Percentiles rank a stretch among this genome's conserved stretches.
These are phyloP conservation scores for Popillia japonica DNA, from an alignment of 1,140 invertebrate genomes.

Conservation along the genomic window DNA sequence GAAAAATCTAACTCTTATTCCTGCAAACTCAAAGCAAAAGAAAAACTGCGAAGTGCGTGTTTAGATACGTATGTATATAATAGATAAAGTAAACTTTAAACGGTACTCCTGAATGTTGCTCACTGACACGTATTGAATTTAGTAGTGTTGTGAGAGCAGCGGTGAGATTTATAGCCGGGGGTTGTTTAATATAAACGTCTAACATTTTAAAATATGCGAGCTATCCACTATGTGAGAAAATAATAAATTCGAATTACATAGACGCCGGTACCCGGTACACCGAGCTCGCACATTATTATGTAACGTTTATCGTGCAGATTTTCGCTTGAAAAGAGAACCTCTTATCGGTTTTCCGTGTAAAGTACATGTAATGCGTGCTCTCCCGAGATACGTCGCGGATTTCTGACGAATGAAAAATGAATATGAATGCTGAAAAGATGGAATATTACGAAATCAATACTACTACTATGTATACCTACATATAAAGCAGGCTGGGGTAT, in stretches of 20 bases:
- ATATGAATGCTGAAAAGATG: background rate
- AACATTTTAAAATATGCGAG: background rate
- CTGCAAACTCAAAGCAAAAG: no score
- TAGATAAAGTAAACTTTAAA: no score
- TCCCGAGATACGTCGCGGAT: background rate
- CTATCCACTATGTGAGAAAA: background rate
- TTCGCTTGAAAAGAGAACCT: background rate
- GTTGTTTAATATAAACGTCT: background rate
- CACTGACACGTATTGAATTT: conserved; percentile 1
- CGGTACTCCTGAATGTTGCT: no score
- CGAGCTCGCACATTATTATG: background rate
- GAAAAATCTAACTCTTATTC: no score
- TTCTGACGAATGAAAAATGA: background rate
- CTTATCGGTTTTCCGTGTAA: background rate
- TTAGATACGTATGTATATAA: no score
- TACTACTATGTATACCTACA: background rate
- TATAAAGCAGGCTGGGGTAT: background rate
- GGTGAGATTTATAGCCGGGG: background rate
- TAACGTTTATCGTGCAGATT: background rate
- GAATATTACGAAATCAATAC: background rate
- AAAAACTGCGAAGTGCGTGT: no score
- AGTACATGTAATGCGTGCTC: background rate
- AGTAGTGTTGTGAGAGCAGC: background rate
- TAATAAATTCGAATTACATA: conserved; percentile 1
- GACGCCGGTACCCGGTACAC: background rate